A percentile compares a stretch with the other conserved stretches of the same genome.
phyloP scores from a whole-genome alignment of 2,113 vertebrate species.

The Tonatia bakeri region DNA sequence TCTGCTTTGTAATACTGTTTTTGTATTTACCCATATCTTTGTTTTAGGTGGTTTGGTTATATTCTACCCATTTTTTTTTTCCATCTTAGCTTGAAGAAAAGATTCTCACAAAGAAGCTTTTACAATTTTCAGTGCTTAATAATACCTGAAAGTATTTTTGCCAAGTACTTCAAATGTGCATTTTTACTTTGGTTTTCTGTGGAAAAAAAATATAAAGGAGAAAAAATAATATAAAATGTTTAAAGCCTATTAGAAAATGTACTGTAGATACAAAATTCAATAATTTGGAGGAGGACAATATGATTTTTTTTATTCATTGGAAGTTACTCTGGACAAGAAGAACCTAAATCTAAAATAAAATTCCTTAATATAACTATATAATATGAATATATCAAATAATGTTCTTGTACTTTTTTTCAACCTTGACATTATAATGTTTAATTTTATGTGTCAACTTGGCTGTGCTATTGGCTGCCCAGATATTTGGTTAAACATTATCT shows the following conservation, averaged over 20 bases:
- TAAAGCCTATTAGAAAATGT: not conserved
- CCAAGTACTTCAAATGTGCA: not conserved
- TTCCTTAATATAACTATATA: not conserved
- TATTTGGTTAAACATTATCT: not conserved
- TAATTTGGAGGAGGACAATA: not conserved
- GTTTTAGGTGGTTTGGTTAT: not conserved
- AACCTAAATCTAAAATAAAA: not conserved
- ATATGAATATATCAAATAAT: not conserved
- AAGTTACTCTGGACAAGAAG: not conserved
- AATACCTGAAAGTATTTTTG: not conserved
- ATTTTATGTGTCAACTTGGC: not conserved
- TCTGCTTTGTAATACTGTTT: not conserved
- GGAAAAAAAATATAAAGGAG: not conserved
- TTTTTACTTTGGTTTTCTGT: not conserved
- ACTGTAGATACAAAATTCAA: not conserved
- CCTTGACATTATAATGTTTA: not conserved
- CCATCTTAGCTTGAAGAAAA: not conserved
- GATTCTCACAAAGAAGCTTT: not conserved
- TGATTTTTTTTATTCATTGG: not conserved
- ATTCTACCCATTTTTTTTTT: accelerated
- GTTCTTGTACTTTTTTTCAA: not conserved
- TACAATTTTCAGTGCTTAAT: not conserved
- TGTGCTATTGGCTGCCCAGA: not conserved
- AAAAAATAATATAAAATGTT: not conserved
- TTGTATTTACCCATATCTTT: not conserved